phyloP scores from a whole-genome alignment of 2,113 vertebrate species.

The Lophochroa leadbeateri region DNA sequence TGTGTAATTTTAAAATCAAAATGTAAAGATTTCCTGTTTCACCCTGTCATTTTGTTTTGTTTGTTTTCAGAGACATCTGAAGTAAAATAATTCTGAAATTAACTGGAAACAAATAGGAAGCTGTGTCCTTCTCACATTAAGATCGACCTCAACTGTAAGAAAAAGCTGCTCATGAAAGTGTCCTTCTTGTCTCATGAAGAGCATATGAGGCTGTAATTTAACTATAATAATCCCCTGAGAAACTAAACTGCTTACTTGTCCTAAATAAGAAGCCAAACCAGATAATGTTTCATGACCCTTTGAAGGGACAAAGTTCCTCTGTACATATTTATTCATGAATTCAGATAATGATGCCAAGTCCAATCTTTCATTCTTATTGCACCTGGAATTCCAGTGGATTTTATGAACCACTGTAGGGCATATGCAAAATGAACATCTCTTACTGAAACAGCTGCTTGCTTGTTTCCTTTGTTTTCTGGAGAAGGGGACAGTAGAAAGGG shows the following conservation, averaged over 20 bases:
- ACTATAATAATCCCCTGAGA: neutral
- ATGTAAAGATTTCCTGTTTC: neutral
- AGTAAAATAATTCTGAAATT: conserved; percentile 52
- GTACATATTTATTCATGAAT: conserved; percentile 31
- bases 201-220: neutral
- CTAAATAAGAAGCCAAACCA: conserved; percentile 25
- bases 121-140: neutral
- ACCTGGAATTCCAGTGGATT: neutral
- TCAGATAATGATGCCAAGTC: neutral
- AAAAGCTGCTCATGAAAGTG: neutral
- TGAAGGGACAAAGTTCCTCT: neutral
- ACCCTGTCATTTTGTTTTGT: conserved; percentile 8
- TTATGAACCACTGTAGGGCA: neutral
- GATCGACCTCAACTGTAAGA: neutral
- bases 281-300: conserved; percentile 4
- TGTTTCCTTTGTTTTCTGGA: neutral
- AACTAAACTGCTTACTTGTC: conserved; percentile 21
- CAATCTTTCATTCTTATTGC: neutral
- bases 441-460: neutral
- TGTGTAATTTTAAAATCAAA: neutral
- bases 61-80: conserved; percentile 66
- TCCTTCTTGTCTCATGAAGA: conserved; percentile 29
- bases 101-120: neutral
- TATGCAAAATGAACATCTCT: neutral
- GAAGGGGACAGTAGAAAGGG: neutral